Evolutionary conservation across 2,113 vertebrate genomes (phyloP).

Genomic region (Arenaria interpres): DNA sequence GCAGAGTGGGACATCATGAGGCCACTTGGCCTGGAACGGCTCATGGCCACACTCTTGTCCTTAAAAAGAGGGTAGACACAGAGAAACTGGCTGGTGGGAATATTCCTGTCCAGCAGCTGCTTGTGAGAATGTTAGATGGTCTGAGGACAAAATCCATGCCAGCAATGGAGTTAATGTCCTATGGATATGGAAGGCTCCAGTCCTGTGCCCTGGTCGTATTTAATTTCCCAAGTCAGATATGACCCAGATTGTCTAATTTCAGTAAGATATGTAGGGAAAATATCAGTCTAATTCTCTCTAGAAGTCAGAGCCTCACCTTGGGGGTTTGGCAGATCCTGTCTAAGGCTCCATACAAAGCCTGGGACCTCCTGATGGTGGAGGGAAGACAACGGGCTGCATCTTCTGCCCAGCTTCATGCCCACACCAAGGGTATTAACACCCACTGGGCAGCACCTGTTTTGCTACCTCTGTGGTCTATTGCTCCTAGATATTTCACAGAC

Average conservation of each 20-base stretch:
- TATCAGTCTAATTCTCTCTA: background rate
- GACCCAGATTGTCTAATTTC: background rate
- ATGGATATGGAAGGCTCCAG: background rate
- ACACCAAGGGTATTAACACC: background rate
- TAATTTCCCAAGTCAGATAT: background rate
- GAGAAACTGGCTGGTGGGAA: background rate
- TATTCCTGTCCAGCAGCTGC: background rate
- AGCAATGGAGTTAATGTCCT: background rate
- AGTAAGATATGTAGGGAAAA: background rate
- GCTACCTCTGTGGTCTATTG: background rate
- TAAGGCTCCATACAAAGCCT: background rate
- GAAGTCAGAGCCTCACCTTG: background rate
- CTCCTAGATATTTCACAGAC: background rate
- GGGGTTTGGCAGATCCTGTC: background rate
- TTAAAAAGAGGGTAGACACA: background rate
- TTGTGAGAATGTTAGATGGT: background rate
- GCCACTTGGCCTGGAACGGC: background rate
- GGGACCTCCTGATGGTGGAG: background rate
- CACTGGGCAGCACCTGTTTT: accelerated
- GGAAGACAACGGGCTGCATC: background rate
- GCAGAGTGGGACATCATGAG: background rate
- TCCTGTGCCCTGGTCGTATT: background rate
- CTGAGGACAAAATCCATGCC: background rate
- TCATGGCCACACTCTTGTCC: background rate
- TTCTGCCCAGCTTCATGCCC: background rate